Evolutionary conservation across 1,140 invertebrate genomes (phyloP).

Genomic region (Acarapis woodi): DNA sequence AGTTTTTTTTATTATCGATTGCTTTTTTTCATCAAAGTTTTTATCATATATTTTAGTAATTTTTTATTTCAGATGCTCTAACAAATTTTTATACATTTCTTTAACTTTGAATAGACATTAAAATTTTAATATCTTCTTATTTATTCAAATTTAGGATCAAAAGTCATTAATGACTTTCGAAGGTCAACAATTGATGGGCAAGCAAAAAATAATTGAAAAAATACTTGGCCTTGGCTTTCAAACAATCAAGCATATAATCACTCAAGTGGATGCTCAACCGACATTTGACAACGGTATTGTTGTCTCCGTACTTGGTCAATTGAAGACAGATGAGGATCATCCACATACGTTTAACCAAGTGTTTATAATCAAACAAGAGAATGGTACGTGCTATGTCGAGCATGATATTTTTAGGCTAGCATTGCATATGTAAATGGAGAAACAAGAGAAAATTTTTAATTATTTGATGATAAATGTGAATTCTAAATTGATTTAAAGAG

Average conservation of each 20-base stretch:
- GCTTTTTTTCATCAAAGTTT: too few relatives aligned
- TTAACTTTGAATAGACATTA: neutral
- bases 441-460: neutral
- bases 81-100: too few relatives aligned
- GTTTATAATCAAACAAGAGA: conserved; percentile 60
- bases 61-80: too few relatives aligned
- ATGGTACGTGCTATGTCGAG: conserved; percentile 57
- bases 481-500: too few relatives aligned
- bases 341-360: conserved; percentile 67
- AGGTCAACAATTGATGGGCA: conserved; percentile 61
- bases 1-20: conserved; percentile 22
- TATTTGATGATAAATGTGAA: conserved; percentile 1
- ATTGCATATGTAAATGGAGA: conserved; percentile 19
- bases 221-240: conserved; percentile 56
- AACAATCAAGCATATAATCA: conserved; percentile 67
- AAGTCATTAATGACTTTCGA: conserved; percentile 85
- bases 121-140: conserved; percentile 5
- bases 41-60: too few relatives aligned
- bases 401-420: conserved; percentile 66
- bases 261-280: conserved; percentile 73
- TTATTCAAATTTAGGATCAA: conserved; percentile 34
- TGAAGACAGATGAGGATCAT: conserved; percentile 75
- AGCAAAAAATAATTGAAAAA: conserved; percentile 75
- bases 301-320: conserved; percentile 66
- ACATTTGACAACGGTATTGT: conserved; percentile 79